Percentiles rank a stretch among this genome's conserved stretches.
phyloP scores from a whole-genome alignment of 2,888 invertebrate species.

The Drosophila siamana region DNA sequence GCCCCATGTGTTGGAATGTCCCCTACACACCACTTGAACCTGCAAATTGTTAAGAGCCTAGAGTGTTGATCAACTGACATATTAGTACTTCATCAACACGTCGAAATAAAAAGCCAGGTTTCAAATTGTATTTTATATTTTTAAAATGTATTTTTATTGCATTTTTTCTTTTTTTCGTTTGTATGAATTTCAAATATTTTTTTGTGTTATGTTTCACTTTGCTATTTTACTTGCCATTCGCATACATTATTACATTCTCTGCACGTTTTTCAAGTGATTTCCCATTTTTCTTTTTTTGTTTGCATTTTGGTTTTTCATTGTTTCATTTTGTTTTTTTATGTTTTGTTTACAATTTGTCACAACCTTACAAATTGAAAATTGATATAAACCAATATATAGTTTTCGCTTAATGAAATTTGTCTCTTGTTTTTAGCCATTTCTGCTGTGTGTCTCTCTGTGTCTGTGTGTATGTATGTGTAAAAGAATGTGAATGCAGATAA shows the following conservation, averaged over 20 bases:
- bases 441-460: conserved; percentile 28
- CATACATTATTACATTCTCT: conserved; percentile 77
- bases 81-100: not conserved
- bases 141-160: conserved; percentile 80
- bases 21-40: no score
- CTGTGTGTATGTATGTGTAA: conserved; percentile 24
- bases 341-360: conserved; percentile 85
- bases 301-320: conserved; percentile 62
- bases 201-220: conserved; percentile 56
- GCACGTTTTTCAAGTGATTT: conserved; percentile 69
- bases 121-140: conserved; percentile 71
- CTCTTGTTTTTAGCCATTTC: conserved; percentile 43
- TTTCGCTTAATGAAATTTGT: conserved; percentile 62
- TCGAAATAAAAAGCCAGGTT: conserved; percentile 30
- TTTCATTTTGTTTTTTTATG: conserved; percentile 69
- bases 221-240: conserved; percentile 72
- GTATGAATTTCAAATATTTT: conserved; percentile 77
- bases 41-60: conserved; percentile 3
- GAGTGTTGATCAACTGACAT: not conserved
- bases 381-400: conserved; percentile 78
- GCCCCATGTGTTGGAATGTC: not conserved
- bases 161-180: conserved; percentile 64
- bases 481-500: conserved; percentile 29
- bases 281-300: conserved; percentile 54
- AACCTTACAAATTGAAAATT: conserved; percentile 86